Base-by-base conservation (phyloP, 2,888 invertebrate genomes). In the Macrophya annulata region DNA sequence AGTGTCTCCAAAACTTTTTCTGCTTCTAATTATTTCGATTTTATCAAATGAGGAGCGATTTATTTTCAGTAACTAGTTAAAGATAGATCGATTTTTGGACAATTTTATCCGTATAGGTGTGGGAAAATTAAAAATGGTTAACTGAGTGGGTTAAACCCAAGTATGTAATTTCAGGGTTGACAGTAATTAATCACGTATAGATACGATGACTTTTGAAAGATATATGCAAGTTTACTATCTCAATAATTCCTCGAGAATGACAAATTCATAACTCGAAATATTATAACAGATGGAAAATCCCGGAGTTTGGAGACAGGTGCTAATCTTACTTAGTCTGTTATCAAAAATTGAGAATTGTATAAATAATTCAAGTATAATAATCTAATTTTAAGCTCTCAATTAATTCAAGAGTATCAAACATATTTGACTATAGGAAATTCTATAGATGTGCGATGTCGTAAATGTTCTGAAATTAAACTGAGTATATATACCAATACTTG, bases 301-400 rank as follows among this genome's bases (percentile, higher is more conserved):
- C n/a, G 40, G 12, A 45, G 12, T 1, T 74, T 40, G 9, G 2
- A 45, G 4, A 4, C 76, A 48, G 48, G 48, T 51, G 45, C 43
- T 74, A 74, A 74, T 74, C 74, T 76, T 25, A n/a, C 6, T 72
- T 43, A 31, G 31, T 31, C 31, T 4, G 17, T 45, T 45, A 72
- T 72, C 45, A 4, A 21, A 45, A 45, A 37, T 72, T 12, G 4
- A 43, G 0, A 3, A 10, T 9, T n/a, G n/a, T 10, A 55, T 55
- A 17, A 55, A n/a, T 55, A n/a, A 55, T n/a, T 5, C 55, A 8
- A 55, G n/a, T n/a, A n/a, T 51, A 51, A 17, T n/a, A 17, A 55
- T 3, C 31, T 31, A 31, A 31, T 31, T 55, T 17, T 17, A 55
- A 55, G n/a, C 55, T 55, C 55, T n/a, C 6, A 55, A n/a, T 55